Conservation (phyloP, 2,888 invertebrate genomes). For the Drosophila kambysellisi region DNA sequence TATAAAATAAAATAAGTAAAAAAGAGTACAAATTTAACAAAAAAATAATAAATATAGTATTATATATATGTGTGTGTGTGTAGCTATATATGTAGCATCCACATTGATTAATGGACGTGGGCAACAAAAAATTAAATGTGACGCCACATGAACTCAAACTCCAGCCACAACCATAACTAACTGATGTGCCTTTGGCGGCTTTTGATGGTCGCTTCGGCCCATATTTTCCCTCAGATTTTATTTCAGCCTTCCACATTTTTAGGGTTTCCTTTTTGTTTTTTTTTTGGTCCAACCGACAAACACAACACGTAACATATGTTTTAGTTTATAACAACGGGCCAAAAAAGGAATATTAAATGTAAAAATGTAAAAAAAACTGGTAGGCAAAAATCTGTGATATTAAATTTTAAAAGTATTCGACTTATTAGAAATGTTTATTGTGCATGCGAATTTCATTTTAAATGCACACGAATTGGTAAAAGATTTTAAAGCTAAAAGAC, state of each 20-base stretch:
- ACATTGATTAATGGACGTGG: slow-evolving; percentile 60
- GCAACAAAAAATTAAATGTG: slow-evolving; percentile 54
- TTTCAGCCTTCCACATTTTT: neutral
- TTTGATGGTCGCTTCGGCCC: slow-evolving; percentile 42
- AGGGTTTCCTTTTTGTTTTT: slow-evolving; percentile 9
- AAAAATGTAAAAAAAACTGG: slow-evolving; percentile 27
- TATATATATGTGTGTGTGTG: neutral
- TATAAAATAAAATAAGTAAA: slow-evolving; percentile 6
- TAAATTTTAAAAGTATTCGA: slow-evolving; percentile 22
- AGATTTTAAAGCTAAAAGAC: neutral
- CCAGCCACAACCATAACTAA: slow-evolving; percentile 48
- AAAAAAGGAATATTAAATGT: slow-evolving; percentile 22
- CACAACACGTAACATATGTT: slow-evolving; percentile 66
- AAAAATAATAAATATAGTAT: neutral
- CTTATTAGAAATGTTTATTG: slow-evolving; percentile 8
- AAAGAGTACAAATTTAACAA: slow-evolving; percentile 6
- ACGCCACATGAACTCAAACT: slow-evolving; percentile 45
- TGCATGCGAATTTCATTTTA: too few species aligned
- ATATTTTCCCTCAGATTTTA: slow-evolving; percentile 34
- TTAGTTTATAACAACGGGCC: slow-evolving; percentile 51
- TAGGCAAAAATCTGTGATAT: slow-evolving; percentile 34
- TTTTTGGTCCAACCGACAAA: slow-evolving; percentile 44
- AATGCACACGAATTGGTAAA: neutral
- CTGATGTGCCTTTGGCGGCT: slow-evolving; percentile 35
- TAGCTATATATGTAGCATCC: slow-evolving; percentile 4